phyloP scores from a whole-genome alignment of 2,113 vertebrate genomes.

The Danionella cerebrum region DNA sequence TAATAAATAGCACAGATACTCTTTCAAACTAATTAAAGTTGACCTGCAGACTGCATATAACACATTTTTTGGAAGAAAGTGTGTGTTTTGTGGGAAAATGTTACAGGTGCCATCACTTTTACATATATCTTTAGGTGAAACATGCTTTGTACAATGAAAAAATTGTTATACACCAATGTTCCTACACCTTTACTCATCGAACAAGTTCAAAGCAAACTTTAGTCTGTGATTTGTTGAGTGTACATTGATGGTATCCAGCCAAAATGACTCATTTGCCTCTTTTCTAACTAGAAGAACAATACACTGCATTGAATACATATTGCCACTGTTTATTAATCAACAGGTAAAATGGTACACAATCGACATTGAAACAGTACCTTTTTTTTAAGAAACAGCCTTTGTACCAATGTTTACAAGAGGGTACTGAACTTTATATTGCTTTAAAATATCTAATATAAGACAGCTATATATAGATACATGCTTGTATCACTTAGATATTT shows the following conservation, averaged over 20 bases:
- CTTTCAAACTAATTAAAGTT: too few relatives aligned
- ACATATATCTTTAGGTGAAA: too few relatives aligned
- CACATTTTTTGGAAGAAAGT: too few relatives aligned
- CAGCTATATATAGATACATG: not conserved
- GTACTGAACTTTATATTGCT: not conserved
- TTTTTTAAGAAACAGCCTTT: too few relatives aligned
- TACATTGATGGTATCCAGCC: not conserved
- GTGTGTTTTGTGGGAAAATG: too few relatives aligned
- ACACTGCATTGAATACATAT: not conserved
- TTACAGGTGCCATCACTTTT: too few relatives aligned
- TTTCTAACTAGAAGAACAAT: not conserved
- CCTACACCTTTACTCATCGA: not conserved
- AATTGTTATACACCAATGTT: conserved; percentile 4
- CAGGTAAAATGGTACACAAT: conserved; percentile 29
- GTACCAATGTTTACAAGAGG: too few relatives aligned
- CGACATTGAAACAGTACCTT: too few relatives aligned
- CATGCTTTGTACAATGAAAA: conserved; percentile 8
- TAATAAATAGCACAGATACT: too few relatives aligned
- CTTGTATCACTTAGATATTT: conserved; percentile 38
- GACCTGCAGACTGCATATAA: too few relatives aligned
- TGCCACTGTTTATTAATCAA: conserved; percentile 36
- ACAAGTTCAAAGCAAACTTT: not conserved
- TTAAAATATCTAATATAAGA: conserved; percentile 28
- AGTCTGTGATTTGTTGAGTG: not conserved
- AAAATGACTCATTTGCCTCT: not conserved